A percentile compares a stretch with the other conserved stretches of the same genome.
These are phyloP conservation scores for Centroberyx gerrardi DNA, from an alignment of 2,797 vertebrate genomes.

Conservation along the genomic window DNA sequence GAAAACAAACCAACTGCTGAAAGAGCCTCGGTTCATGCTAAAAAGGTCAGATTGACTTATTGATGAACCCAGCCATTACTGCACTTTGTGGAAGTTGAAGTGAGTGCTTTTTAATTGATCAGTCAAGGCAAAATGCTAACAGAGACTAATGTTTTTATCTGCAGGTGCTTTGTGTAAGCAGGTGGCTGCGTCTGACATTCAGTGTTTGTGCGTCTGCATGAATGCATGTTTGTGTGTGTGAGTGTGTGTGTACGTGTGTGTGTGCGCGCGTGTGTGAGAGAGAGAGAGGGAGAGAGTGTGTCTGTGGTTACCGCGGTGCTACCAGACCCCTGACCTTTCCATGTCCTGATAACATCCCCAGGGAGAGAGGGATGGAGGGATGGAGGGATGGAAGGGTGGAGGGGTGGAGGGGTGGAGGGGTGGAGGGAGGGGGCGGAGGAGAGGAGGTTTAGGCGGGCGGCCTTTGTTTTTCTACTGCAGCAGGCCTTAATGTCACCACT, in stretches of 20 bases:
- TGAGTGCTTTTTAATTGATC: slow-evolving; percentile 65
- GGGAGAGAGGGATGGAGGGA: slow-evolving; percentile 55
- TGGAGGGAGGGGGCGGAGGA: slow-evolving; percentile 16
- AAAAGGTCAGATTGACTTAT: slow-evolving; percentile 68
- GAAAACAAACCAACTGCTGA: neutral
- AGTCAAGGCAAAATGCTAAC: slow-evolving; percentile 18
- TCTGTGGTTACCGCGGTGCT: slow-evolving; percentile 59
- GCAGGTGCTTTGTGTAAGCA: slow-evolving; percentile 65
- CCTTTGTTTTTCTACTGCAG: slow-evolving; percentile 66
- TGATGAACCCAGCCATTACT: slow-evolving; percentile 55
- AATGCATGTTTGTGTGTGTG: slow-evolving; percentile 28
- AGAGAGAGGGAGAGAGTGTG: slow-evolving; percentile 2
- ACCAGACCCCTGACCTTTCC: slow-evolving; percentile 83
- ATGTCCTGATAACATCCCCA: slow-evolving; percentile 81
- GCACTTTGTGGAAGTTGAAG: slow-evolving; percentile 24
- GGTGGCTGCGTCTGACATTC: slow-evolving; percentile 40
- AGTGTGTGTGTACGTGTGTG: slow-evolving; percentile 37
- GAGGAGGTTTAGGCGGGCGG: slow-evolving; percentile 15
- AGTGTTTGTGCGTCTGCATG: slow-evolving; percentile 29
- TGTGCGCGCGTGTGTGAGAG: slow-evolving; percentile 22
- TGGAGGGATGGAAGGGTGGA: too few species aligned
- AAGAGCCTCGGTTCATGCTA: slow-evolving; percentile 14
- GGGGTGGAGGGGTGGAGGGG: slow-evolving; percentile 55
- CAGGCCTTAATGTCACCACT: slow-evolving; percentile 63
- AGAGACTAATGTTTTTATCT: slow-evolving; percentile 33